Base-by-base conservation (phyloP, 2,113 vertebrate genomes). In the Progne subis region DNA sequence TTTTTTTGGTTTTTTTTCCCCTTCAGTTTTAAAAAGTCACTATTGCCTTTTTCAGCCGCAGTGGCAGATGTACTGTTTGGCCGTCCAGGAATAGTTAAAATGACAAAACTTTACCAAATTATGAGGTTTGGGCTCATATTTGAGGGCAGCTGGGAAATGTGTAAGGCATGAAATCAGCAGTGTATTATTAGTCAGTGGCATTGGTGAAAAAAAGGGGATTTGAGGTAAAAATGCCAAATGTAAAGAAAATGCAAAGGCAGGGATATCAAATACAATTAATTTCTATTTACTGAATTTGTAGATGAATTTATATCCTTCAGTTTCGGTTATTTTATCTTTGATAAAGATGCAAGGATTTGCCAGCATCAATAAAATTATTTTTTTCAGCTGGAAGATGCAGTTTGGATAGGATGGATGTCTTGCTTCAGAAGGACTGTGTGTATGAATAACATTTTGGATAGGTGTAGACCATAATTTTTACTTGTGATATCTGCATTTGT, bases 291-390 rank as follows among this genome's bases (percentile, higher is more conserved):
- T 59, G 20, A 21, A 67, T 68, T 59, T 59, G 20, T 34, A 50
- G 25, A 25, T 76, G 2, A 59, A 59, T 67, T 67, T 26, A 25
- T 50, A 31, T 43, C 37, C 25, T 68, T 59, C 20, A 34, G 2
- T 67, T 57, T 37, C n/a, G 52, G 3, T 59, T 13, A 34, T 86
- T 86, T 50, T 57, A 14, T 67, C 44, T 68, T 68, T 50, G 49
- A 52, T 47, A 56, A 92, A 47, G 28, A 15, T 55, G 26, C 3
- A 61, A 74, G 11, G 19, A 69, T 91, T 60, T 81, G 26, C 8
- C 34, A 87, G 3, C 9, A 28, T 2, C 1, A 1, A 37, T 34
- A 56, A 63, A 56, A 10, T 21, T 1, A 0, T 16, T 46, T 77
- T 71, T 74, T 89, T 71, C 31, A n/a, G 14, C 75, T 43, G 26